Percentiles rank a stretch among this genome's conserved stretches.
Evolutionary conservation across 1,140 invertebrate genomes (phyloP).

Genomic region (Drosophila cardini): DNA sequence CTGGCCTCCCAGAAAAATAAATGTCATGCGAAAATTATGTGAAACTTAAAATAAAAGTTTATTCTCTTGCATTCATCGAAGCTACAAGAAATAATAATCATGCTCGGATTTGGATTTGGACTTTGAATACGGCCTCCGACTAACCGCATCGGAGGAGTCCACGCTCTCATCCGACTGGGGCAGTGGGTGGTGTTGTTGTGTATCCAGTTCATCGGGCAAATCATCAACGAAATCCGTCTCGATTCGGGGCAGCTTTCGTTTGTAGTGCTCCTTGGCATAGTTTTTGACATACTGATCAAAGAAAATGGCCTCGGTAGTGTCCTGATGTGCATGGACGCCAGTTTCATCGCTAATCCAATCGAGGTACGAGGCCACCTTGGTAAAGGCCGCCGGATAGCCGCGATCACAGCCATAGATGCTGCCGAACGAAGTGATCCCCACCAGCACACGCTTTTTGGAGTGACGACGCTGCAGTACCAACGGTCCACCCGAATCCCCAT

Average conservation of each 20-base stretch:
- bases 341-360: slow-evolving; percentile 86
- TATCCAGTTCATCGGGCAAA: slow-evolving; percentile 65
- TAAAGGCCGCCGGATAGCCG: slow-evolving; percentile 86
- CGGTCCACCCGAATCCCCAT: slow-evolving; percentile 86
- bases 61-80: slow-evolving; percentile 38
- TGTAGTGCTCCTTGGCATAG: slow-evolving; percentile 55
- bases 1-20: slow-evolving; percentile 64
- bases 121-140: slow-evolving; percentile 42
- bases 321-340: slow-evolving; percentile 69
- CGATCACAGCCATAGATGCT: slow-evolving; percentile 85
- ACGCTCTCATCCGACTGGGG: slow-evolving; percentile 33
- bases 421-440: slow-evolving; percentile 87
- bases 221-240: slow-evolving; percentile 43
- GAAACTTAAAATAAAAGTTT: slow-evolving; percentile 67
- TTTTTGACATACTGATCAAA: slow-evolving; percentile 69
- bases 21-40: background rate
- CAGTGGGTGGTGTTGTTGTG: slow-evolving; percentile 19
- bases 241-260: slow-evolving; percentile 30
- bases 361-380: slow-evolving; percentile 86
- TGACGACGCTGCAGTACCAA: slow-evolving; percentile 78
- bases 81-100: slow-evolving; percentile 76
- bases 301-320: slow-evolving; percentile 73
- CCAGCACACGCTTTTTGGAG: slow-evolving; percentile 75
- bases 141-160: slow-evolving; percentile 41
- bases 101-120: slow-evolving; percentile 60